Evolutionary conservation across 2,113 vertebrate genomes (phyloP), one percentile per base, ranked within the genome.

Genomic region (Cranoglanis bouderius): DNA sequence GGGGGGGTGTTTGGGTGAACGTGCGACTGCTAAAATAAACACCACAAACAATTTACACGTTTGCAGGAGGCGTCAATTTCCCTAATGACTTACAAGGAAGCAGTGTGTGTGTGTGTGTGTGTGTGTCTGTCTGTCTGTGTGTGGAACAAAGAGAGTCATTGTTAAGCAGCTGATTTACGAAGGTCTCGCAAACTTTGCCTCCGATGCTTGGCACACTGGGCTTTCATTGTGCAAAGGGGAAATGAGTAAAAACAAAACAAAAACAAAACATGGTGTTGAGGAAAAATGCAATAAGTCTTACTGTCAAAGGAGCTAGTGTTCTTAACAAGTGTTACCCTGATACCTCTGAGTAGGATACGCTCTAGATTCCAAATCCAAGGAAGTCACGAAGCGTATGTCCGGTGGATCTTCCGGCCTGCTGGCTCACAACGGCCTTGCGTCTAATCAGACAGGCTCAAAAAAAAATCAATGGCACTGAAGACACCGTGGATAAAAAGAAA

Each of bases 151-250:
- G 90, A 88, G 4, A 12, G 82, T 93, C 93, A 95, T 95, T 96
- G 95, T 96, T 96, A 94, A 90, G 85, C 92, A 94, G 91, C 92
- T 96, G 94, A 95, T 95, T 96, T 96, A 95, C 91, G 87, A 93
- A 92, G 80, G 80, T 82, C 53, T 57, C 0, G 9, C 32, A 57
- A 57, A 57, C 80, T 75, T 75, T 35, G 21, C 92, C 91, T 88
- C 91, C 90, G 92, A 91, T 88, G 82, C 91, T 91, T 94, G 53
- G 51, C 82, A 74, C 74, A 67, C 85, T 94, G 90, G 93, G 94
- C 94, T 85, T 91, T 90, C 91, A 94, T 95, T 96, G 95, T 96
- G 91, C 61, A 46, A 85, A 90, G 89, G 2, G 87, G 93, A 89
- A 88, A 75, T 67, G 57, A 72, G 88, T 85, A 83, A 6, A 40